Evolutionary conservation across 1,140 invertebrate genomes (phyloP), one percentile per base, ranked within the genome.

Genomic region (Drosophila sproati): DNA sequence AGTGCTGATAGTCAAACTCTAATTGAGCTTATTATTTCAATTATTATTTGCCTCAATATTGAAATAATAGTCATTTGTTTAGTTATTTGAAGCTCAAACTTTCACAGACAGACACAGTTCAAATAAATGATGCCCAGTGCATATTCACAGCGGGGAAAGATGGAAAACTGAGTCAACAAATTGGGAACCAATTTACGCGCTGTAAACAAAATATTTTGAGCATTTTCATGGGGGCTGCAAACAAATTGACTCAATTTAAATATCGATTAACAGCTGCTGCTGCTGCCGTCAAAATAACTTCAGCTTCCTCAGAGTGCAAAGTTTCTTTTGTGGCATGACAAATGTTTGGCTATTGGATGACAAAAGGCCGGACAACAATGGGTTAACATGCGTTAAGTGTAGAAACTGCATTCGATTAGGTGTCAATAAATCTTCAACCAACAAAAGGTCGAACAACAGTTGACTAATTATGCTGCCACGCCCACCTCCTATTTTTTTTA

Each of bases 201-300:
- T 35, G 48, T 8, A 47, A 55, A 60, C 47, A 48, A 39, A 20
- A 20, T 20, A 20, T 69, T 69, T 41, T 37, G 37, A 34, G 20
- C 51, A 31, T 45, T 55, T 70, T 56, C 37, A 74, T 74, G 72
- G 72, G 57, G 57, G 52, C 70, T 54, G 63, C 63, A 5, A 32
- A 68, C 62, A 83, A 83, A 83, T 79, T 64, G 60, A 79, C 48
- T 72, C 60, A 63, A 73, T 86, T 86, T 76, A 81, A 78, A 86
- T 86, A 72, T 66, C 78, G 59, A 86, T 78, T 86, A 78, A 78
- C 67, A 66, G 80, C 78, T 68, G 37, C 60, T 35, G 57, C 37
- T 12, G 5, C 37, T 20, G n/a, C 20, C 20, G 20, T 20, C 20
- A 39, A 28, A 28, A 60, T 5, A 47, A 54, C 29, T 20, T 43